A percentile compares a stretch with the other conserved stretches of the same genome.
These are phyloP conservation scores for Chondrosia reniformis DNA, from an alignment of 37 sponge, comb jelly and placozoan genomes.

Conservation along the genomic window DNA sequence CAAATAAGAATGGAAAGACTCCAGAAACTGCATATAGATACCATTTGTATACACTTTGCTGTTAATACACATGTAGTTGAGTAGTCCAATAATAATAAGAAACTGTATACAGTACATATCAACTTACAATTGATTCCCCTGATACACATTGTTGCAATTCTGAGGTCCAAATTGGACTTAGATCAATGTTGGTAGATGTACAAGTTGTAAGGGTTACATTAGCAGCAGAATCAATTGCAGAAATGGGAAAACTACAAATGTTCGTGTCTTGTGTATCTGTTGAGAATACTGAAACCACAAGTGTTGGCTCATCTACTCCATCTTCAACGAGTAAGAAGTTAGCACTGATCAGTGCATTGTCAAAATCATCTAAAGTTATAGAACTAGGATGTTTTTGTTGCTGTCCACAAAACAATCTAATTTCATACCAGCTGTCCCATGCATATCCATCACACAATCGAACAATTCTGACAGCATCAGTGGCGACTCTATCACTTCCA, in stretches of 20 bases:
- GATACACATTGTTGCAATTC: not conserved
- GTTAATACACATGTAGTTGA: too few relatives aligned
- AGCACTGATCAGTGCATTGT: not conserved
- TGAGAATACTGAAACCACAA: not conserved
- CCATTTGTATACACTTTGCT: too few relatives aligned
- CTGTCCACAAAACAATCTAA: not conserved
- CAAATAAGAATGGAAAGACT: not conserved
- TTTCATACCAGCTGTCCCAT: constrained; percentile 21
- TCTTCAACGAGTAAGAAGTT: not conserved
- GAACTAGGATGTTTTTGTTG: too few relatives aligned
- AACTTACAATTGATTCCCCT: not conserved
- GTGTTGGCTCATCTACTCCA: not conserved
- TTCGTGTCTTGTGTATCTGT: not conserved
- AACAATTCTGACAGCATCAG: not conserved
- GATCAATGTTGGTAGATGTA: too few relatives aligned
- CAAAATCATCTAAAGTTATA: not conserved
- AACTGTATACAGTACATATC: too few relatives aligned
- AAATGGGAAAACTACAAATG: constrained; percentile 1
- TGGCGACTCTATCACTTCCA: not conserved
- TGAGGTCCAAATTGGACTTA: too few relatives aligned
- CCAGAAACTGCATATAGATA: not conserved
- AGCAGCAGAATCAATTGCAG: not conserved
- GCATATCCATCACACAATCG: not conserved
- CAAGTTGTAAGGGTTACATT: too few relatives aligned
- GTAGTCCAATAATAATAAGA: too few relatives aligned